These are phyloP conservation scores for Hybognathus amarus DNA, from an alignment of 2,797 vertebrate genomes.

Conservation along the genomic window DNA sequence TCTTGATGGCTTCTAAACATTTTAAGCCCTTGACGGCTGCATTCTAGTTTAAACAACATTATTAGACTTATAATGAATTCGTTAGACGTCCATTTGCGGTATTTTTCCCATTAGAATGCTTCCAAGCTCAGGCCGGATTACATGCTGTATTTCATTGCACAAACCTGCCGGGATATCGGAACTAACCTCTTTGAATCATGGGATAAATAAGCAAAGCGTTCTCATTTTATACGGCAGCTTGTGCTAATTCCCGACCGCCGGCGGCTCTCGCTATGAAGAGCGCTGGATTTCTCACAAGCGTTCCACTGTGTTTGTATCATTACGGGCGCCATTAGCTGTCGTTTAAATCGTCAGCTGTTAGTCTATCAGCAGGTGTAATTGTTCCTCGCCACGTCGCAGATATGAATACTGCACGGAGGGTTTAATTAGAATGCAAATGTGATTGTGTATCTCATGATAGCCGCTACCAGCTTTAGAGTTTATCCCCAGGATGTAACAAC, in stretches of 20 bases:
- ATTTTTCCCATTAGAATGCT: not conserved
- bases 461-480: not conserved
- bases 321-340: constrained; percentile 33
- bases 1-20: constrained; percentile 7
- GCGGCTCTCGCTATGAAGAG: constrained; percentile 22
- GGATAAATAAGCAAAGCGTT: constrained; percentile 50
- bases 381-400: not conserved
- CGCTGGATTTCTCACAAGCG: constrained; percentile 13
- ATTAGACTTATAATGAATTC: constrained; percentile 12
- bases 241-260: constrained; percentile 22
- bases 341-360: constrained; percentile 31
- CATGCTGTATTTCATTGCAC: constrained; percentile 9
- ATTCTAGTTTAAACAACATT: constrained; percentile 5
- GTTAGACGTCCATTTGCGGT: not conserved
- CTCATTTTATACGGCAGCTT: constrained; percentile 30
- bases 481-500: constrained; percentile 27
- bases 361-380: constrained; percentile 38
- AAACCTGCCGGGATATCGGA: constrained; percentile 10
- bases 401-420: constrained; percentile 6
- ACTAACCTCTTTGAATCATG: constrained; percentile 31
- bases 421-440: constrained; percentile 49
- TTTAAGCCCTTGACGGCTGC: not conserved
- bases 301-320: constrained; percentile 23
- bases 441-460: constrained; percentile 36
- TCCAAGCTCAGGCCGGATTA: constrained; percentile 14